Base-by-base conservation (phyloP, 2,888 invertebrate genomes). In the Heliconius charithonia region DNA sequence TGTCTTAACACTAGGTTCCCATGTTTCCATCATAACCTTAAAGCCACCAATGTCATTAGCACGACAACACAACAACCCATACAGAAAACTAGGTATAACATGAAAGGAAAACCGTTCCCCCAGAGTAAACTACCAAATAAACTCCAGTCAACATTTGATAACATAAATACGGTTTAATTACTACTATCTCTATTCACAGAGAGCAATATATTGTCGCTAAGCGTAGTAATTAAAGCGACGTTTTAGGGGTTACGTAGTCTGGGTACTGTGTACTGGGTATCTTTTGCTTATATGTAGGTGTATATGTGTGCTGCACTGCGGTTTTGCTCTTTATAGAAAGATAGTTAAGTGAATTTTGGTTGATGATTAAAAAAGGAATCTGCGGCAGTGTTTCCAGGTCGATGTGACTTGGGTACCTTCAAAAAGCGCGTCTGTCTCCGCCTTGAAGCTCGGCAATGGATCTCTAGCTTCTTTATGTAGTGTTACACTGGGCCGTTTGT, bases 121-220 rank as follows among this genome's bases (percentile, higher is more conserved):
- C 59, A 0, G 56, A 56, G 13, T n/a, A 72, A 72, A 56, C 56
- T n/a, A 72, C 10, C n/a, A 72, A 72, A 72, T 59, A 72, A 59
- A 41, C 41, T 56, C 16, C 16, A 59, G 13, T n/a, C 19, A 45
- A 27, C n/a, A 37, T 37, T 72, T 59, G 72, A 72, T 72, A 59
- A 59, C 32, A 72, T 72, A 72, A 72, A 37, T 59, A 72, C 72
- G 6, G 32, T 72, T 37, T 72, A 56, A 37, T 25, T 59, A 16
- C 56, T 37, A 59, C 59, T 72, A 72, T 72, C 59, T 59, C 59
- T 9, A 59, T 72, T 72, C 72, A 72, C 72, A 72, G 72, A 56
- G 71, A 72, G 59, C 72, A 37, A 72, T 72, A 59, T 59, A 72
- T 59, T 72, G 72, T 72, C 72, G 37, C 59, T 72, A 59, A 72